Evolutionary conservation across 2,113 vertebrate species (phyloP), one percentile per base, ranked within the genome.

Genomic region (Phaethon lepturus): DNA sequence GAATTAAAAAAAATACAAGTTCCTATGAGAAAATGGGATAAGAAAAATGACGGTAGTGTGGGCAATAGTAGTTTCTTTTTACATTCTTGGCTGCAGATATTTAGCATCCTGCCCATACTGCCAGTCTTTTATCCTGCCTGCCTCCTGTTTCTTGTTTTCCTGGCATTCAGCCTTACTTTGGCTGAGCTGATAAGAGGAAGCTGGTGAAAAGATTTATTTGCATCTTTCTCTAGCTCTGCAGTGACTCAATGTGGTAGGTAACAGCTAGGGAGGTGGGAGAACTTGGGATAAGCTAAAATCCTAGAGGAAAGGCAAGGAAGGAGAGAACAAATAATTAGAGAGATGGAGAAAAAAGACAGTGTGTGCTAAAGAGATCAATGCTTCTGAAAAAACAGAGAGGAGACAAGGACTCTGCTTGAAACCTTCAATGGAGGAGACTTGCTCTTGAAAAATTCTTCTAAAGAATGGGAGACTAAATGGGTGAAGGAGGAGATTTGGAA

Each of bases 141-240:
- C 91, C 94, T 95, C 89, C 62, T 95, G 80, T 68, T 96, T 93
- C 91, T 95, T 95, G 49, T 92, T 95, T 95, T 91, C 42, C 88
- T 97, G 91, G 94, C 89, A 47, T 72, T 84, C 94, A 96, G 91
- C 77, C 77, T 89, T 62, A 19, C 83, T 95, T 95, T 90, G 95
- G 80, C 91, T 87, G 84, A 87, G 73, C 81, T 93, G 94, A 94
- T 97, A 96, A 93, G 80, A 96, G 66, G 62, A 84, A 95, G 83
- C 86, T 97, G 95, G 93, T 2, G 10, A 28, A 83, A 90, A 94
- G 40, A 7, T 23, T 88, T 56, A 67, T 90, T 96, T 93, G 62
- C 66, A 75, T 95, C 60, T 64, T 95, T 84, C 35, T 81, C 31
- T 69, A 81, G 44, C 69, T 95, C 64, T 91, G 64, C 49, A 78